A percentile compares a stretch with the other conserved stretches of the same genome.
These are phyloP conservation scores for Catocala sponsa DNA, from an alignment of 2,888 invertebrate genomes.

Conservation along the genomic window DNA sequence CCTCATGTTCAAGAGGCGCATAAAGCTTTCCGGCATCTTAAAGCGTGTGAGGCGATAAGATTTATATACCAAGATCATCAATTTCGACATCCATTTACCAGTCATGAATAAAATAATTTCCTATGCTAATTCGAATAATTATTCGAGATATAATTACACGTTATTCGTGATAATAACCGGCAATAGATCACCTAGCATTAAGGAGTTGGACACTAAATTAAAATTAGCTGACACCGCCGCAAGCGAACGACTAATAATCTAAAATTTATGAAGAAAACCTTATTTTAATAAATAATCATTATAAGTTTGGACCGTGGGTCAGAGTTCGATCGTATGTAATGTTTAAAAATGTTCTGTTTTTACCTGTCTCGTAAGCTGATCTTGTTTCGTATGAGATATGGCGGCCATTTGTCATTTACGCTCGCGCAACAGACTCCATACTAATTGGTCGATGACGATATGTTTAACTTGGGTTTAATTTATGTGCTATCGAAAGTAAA, in stretches of 20 bases:
- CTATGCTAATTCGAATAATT: conserved; percentile 32
- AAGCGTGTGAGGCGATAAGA: too few species aligned
- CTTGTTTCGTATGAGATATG: conserved; percentile 71
- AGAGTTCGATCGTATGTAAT: conserved; percentile 62
- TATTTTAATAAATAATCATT: conserved; percentile 47
- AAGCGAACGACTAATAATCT: conserved; percentile 34
- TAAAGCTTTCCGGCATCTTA: too few species aligned
- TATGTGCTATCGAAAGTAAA: conserved; percentile 50
- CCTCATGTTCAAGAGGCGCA: too few species aligned
- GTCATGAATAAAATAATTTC: conserved; percentile 20
- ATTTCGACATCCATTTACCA: conserved; percentile 6
- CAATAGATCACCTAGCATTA: conserved; percentile 33
- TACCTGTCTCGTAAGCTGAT: conserved; percentile 53
- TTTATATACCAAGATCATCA: background rate
- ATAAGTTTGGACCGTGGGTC: conserved; percentile 46
- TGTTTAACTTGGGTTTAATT: conserved; percentile 53
- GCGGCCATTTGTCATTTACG: conserved; percentile 64
- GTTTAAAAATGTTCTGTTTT: conserved; percentile 37
- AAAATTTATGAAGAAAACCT: conserved; percentile 44
- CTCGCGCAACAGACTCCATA: conserved; percentile 52
- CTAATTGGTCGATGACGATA: conserved; percentile 66
- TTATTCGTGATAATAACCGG: conserved; percentile 32
- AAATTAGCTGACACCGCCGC: conserved; percentile 45
- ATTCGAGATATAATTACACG: conserved; percentile 34
- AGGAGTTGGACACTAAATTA: conserved; percentile 36